These are phyloP conservation scores for Bathybates hornii DNA, from an alignment of 2,113 vertebrate species.

Conservation along the genomic window DNA sequence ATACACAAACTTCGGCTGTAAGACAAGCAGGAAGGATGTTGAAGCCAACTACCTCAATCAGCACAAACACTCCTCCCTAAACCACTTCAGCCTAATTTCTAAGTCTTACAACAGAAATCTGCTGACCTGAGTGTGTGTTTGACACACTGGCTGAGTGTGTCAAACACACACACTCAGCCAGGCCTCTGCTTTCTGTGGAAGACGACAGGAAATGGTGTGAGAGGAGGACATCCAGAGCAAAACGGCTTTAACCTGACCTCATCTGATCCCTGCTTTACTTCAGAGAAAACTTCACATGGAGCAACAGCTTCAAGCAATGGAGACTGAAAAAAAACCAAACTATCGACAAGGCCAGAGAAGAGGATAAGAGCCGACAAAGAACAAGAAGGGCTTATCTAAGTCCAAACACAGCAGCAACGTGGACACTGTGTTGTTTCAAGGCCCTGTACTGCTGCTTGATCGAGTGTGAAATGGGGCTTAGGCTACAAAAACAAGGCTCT, in stretches of 20 bases:
- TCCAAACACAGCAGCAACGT: neutral
- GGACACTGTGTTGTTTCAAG: neutral
- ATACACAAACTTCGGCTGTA: neutral
- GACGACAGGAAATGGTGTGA: neutral
- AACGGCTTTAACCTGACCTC: neutral
- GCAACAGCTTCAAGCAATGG: neutral
- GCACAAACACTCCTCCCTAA: neutral
- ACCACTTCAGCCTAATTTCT: neutral
- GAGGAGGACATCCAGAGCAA: neutral
- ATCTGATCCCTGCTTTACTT: neutral
- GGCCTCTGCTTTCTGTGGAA: neutral
- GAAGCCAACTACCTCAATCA: neutral
- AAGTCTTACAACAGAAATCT: neutral
- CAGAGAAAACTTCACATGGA: neutral
- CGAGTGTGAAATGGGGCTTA: conserved; percentile 9
- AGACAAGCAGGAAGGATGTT: neutral
- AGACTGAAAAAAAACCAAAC: fast-evolving
- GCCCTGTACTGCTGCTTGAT: neutral
- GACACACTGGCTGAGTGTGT: neutral
- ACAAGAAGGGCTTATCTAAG: neutral
- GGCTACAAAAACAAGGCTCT: neutral
- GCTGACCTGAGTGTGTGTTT: neutral
- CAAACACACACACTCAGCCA: neutral
- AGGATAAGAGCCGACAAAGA: neutral
- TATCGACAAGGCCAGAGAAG: neutral